These are phyloP conservation scores for Todus mexicanus DNA, from an alignment of 2,797 vertebrate species.

Conservation along the genomic window DNA sequence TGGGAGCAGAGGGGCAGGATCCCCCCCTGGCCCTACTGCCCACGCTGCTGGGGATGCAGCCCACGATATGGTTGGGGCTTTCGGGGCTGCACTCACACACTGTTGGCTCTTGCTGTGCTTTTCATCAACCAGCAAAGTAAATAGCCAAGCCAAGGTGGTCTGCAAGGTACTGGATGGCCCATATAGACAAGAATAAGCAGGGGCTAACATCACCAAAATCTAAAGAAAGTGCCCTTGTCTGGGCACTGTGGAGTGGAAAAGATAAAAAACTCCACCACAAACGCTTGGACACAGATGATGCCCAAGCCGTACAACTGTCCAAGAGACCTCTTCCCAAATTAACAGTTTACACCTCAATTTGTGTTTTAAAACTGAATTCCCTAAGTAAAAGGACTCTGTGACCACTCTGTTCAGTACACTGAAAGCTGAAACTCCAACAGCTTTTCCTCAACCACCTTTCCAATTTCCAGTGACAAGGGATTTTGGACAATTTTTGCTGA, in stretches of 20 bases:
- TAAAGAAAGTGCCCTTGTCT: neutral
- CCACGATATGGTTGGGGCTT: no score
- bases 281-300: rapidly evolving
- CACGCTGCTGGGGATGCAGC: no score
- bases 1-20: no score
- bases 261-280: neutral
- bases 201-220: neutral
- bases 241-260: rapidly evolving
- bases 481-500: neutral
- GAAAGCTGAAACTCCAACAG: neutral
- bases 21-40: no score
- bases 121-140: neutral
- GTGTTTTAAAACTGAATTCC: neutral
- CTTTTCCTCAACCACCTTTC: neutral
- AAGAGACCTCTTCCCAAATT: neutral
- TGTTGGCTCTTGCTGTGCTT: no score
- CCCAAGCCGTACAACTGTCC: neutral
- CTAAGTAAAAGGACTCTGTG: neutral
- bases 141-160: neutral
- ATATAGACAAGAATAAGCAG: neutral
- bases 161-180: rapidly evolving
- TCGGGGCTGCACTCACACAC: no score
- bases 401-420: neutral
- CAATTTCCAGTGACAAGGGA: neutral
- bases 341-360: neutral